These are phyloP conservation scores for Choristoneura rosaceana DNA, from an alignment of 2,888 invertebrate species.

Conservation along the genomic window DNA sequence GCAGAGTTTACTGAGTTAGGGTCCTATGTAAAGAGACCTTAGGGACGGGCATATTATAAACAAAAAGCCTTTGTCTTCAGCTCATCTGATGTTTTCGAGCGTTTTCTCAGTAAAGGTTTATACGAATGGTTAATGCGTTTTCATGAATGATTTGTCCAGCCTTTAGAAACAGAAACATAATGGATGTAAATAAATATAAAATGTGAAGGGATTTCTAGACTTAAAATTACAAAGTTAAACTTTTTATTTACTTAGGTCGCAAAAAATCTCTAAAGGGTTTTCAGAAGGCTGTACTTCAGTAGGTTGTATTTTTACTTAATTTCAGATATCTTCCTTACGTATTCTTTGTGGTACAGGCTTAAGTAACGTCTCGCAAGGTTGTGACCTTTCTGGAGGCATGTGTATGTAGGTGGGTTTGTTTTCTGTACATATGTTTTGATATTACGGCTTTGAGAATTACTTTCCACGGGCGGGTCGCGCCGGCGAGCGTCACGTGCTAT, in stretches of 20 bases:
- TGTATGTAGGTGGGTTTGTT: neutral
- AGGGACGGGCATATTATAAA: slow-evolving; percentile 34
- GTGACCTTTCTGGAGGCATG: neutral
- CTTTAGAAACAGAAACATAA: neutral
- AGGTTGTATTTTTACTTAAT: neutral
- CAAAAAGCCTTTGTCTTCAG: slow-evolving; percentile 36
- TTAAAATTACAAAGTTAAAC: neutral
- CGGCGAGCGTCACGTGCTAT: slow-evolving; percentile 35
- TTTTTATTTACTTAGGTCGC: neutral
- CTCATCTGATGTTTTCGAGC: slow-evolving; percentile 32
- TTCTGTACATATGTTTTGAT: slow-evolving; percentile 25
- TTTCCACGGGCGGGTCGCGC: slow-evolving; percentile 5
- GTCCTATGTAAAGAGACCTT: slow-evolving; percentile 39
- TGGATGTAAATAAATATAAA: neutral
- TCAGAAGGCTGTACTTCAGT: neutral
- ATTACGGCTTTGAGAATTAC: slow-evolving; percentile 31
- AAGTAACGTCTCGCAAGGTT: neutral
- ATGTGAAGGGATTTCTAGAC: neutral
- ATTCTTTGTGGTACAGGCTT: neutral
- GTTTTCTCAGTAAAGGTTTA: slow-evolving; percentile 30
- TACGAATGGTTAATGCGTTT: slow-evolving; percentile 26
- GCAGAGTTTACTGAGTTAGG: slow-evolving; percentile 36
- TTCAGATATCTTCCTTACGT: neutral
- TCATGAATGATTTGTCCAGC: slow-evolving; percentile 8
- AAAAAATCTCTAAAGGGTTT: neutral